These are phyloP conservation scores for Invenusta paracnida DNA, from an alignment of 2,888 invertebrate species.

Conservation along the genomic window DNA sequence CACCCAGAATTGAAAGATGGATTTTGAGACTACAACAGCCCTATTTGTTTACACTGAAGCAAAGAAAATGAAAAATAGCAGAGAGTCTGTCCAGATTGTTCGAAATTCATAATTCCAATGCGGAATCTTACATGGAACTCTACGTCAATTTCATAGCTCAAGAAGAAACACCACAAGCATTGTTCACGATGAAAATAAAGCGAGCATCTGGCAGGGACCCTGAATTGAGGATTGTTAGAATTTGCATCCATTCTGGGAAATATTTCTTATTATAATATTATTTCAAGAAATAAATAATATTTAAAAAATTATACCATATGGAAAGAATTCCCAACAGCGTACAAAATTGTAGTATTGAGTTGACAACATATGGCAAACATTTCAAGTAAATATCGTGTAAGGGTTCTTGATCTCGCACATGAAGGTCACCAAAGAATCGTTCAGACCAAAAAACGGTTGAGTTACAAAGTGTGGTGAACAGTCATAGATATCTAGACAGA, in stretches of 20 bases:
- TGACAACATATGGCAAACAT: conserved; percentile 6
- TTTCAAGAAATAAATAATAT: too few species aligned
- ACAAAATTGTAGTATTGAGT: background rate
- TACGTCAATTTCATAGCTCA: background rate
- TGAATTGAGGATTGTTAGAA: too few species aligned
- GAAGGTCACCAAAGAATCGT: conserved; percentile 11
- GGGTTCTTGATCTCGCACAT: conserved; percentile 14
- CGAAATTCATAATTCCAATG: background rate
- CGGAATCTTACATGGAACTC: background rate
- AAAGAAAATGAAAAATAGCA: background rate
- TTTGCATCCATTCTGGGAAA: too few species aligned
- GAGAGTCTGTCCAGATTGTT: background rate
- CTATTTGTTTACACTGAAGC: background rate
- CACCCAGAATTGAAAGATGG: background rate
- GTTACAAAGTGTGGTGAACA: background rate
- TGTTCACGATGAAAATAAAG: background rate
- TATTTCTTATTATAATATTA: too few species aligned
- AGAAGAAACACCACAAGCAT: background rate
- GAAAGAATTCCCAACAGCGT: background rate
- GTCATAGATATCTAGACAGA: background rate
- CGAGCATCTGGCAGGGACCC: too few species aligned
- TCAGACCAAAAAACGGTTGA: background rate
- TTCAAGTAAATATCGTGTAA: background rate
- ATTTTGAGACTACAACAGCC: conserved; percentile 14
- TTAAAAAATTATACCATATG: too few species aligned